Conservation (phyloP, 2,113 vertebrate species). For the Prinia subflava region DNA sequence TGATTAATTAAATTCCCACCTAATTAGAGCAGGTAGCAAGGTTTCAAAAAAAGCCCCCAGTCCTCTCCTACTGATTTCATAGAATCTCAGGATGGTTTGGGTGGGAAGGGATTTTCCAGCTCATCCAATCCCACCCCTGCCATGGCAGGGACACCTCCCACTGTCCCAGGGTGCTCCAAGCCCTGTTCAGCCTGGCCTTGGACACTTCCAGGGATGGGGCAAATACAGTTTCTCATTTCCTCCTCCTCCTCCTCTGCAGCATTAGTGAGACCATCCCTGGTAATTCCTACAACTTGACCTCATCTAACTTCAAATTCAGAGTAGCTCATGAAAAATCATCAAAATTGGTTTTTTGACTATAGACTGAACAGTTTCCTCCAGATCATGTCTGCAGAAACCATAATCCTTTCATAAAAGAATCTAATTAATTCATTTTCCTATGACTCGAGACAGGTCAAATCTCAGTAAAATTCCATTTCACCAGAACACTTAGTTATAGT, state of each 20-base stretch:
- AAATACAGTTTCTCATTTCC: not conserved
- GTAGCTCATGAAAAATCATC: not conserved
- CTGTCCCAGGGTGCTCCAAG: rapidly evolving
- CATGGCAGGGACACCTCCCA: not conserved
- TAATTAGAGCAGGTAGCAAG: not conserved
- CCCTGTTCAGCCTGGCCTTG: not conserved
- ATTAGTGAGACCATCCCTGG: not conserved
- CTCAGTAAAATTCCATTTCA: not conserved
- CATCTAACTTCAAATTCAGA: not conserved
- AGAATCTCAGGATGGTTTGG: not conserved
- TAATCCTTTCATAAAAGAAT: not conserved
- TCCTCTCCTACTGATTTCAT: not conserved
- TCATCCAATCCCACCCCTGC: not conserved
- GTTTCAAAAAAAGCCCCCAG: not conserved
- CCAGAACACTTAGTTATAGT: not conserved
- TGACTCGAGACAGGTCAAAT: not conserved
- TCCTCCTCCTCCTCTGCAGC: not conserved
- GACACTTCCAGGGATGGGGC: not conserved
- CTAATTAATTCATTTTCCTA: not conserved
- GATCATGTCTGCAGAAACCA: not conserved
- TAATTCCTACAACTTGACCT: not conserved
- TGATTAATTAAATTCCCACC: not conserved
- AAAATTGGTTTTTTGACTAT: rapidly evolving
- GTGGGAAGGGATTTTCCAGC: not conserved
- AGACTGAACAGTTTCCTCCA: not conserved